Evolutionary conservation across 2,797 vertebrate genomes (phyloP).

Genomic region (Enteromius fasciolatus): DNA sequence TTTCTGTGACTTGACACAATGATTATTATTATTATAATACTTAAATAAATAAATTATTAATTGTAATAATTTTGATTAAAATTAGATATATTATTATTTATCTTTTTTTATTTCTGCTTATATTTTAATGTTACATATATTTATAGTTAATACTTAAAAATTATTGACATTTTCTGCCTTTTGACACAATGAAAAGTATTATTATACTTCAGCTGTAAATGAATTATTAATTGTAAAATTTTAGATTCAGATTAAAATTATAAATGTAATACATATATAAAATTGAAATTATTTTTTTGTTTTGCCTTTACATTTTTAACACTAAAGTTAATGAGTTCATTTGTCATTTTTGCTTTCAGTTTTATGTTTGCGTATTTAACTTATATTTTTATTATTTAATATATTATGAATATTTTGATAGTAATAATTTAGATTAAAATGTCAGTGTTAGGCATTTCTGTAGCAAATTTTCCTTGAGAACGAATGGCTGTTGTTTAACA

Average conservation of each 20-base stretch:
- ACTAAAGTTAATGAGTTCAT: too few species aligned
- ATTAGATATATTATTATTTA: too few species aligned
- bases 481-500: not conserved
- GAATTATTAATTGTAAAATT: not conserved
- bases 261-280: too few species aligned
- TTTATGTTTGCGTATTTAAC: not conserved
- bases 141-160: not conserved
- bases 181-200: not conserved
- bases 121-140: not conserved
- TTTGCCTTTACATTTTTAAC: not conserved
- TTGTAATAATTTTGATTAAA: too few species aligned
- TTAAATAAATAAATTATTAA: too few species aligned
- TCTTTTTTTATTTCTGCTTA: too few species aligned
- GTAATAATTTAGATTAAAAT: not conserved
- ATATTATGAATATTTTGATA: not conserved
- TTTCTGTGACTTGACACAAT: too few species aligned
- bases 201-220: not conserved
- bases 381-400: not conserved
- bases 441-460: not conserved
- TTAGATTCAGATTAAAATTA: not conserved
- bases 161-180: not conserved
- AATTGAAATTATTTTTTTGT: not conserved
- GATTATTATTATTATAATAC: too few species aligned
- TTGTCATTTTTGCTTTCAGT: too few species aligned
- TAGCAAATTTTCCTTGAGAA: not conserved